Base-by-base conservation (phyloP, 1,140 invertebrate genomes). In the Pseudomyrmex dendroicus region DNA sequence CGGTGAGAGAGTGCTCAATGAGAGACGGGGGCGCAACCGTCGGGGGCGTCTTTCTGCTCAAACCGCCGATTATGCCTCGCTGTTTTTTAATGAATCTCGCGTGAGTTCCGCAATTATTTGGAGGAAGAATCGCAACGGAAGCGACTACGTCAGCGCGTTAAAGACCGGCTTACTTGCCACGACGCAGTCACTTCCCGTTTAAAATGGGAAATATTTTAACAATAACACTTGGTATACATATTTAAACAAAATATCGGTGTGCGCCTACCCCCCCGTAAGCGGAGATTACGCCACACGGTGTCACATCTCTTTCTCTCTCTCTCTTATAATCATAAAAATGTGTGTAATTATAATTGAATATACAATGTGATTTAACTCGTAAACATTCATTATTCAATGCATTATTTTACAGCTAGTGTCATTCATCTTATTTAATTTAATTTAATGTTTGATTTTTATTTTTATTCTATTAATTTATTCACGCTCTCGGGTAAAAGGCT, bases 91-190 rank as follows among this genome's bases (percentile, higher is more conserved):
- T 85, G 74, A 86, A 73, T 72, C 56, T 85, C 68, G 84, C 85
- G 83, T 85, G 85, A 86, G 59, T 66, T 66, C 84, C 62, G 35
- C 35, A 86, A 85, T 86, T 86, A 85, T 63, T 86, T 59, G 22
- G 22, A 67, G 63, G 48, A 82, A 68, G 67, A 57, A 67, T 62
- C 84, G 56, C 85, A 82, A 85, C 85, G 83, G 76, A 85, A 73
- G 68, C 52, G 52, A 80, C 50, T 22, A 80, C 56, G 44, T 59
- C 17, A n/a, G 17, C 54, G 17, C 54, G 52, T 67, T 80, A 70
- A 77, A 85, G 52, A 80, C 48, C 61, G 44, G n/a, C 22, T 66
- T 25, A 48, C 48, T 44, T 44, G 54, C 48, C 48, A 13, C 22
- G 15, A 64, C 52, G 17, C n/a, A 25, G 35, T 5, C 35, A 10